Percentiles rank a stretch among this genome's conserved stretches.
Conservation (phyloP, 1,140 invertebrate species). For the Tetranychus urticae region DNA sequence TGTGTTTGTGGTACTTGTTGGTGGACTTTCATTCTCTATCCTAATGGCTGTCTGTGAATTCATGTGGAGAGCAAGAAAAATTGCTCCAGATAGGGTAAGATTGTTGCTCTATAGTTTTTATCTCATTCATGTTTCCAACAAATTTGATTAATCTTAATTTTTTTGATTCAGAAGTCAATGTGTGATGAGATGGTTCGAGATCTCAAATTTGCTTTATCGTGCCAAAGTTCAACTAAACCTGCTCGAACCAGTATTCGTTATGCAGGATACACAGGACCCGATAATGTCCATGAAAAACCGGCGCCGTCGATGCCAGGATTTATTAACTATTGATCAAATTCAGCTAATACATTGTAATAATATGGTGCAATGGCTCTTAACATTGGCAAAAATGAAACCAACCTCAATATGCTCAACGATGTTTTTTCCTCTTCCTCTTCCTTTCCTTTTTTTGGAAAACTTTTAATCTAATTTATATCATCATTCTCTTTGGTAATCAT, state of each 20-base stretch:
- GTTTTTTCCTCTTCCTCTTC: too few species aligned
- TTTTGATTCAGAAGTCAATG: slow-evolving; percentile 11
- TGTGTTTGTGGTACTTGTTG: slow-evolving; percentile 27
- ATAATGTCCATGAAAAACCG: not conserved
- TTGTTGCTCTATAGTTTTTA: too few species aligned
- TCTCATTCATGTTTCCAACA: not conserved
- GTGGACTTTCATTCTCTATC: slow-evolving; percentile 20
- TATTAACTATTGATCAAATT: not conserved
- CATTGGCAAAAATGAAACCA: too few species aligned
- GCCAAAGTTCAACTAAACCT: slow-evolving; percentile 16
- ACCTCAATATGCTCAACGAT: too few species aligned
- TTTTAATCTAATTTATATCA: too few species aligned
- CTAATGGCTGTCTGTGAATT: slow-evolving; percentile 13
- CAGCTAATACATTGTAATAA: too few species aligned
- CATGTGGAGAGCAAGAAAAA: slow-evolving; percentile 11
- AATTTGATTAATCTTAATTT: not conserved
- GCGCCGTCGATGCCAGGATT: not conserved
- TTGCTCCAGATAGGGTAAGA: slow-evolving; percentile 1
- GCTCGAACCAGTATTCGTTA: not conserved
- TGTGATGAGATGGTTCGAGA: slow-evolving; percentile 16
- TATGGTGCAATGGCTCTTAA: too few species aligned
- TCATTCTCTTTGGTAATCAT: too few species aligned
- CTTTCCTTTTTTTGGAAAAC: too few species aligned
- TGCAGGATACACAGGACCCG: not conserved
- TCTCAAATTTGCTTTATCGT: slow-evolving; percentile 16